These are phyloP conservation scores for Rhinoraja longicauda DNA, from an alignment of 2,797 vertebrate genomes.

Conservation along the genomic window DNA sequence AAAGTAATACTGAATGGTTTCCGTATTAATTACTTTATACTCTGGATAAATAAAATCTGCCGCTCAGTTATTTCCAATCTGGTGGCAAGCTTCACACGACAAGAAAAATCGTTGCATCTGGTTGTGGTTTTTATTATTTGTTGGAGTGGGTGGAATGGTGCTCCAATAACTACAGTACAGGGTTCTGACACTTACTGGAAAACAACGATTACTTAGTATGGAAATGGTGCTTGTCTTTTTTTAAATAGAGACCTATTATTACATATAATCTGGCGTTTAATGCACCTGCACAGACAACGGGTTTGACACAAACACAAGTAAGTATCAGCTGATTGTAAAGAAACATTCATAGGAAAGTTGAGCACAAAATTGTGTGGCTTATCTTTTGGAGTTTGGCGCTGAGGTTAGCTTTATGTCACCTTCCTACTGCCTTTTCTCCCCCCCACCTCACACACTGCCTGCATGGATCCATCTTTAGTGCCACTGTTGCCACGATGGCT, in stretches of 20 bases:
- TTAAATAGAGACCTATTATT: background rate
- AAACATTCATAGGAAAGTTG: background rate
- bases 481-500: background rate
- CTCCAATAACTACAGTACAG: background rate
- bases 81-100: background rate
- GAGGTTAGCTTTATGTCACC: too few relatives aligned
- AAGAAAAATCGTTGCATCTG: background rate
- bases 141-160: background rate
- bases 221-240: background rate
- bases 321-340: background rate
- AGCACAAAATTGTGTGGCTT: background rate
- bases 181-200: background rate
- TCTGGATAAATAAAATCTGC: background rate
- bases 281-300: background rate
- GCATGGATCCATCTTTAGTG: too few relatives aligned
- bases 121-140: background rate
- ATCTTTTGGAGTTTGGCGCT: too few relatives aligned
- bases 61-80: background rate
- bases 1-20: background rate
- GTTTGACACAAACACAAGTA: background rate
- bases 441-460: too few relatives aligned
- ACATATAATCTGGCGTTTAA: background rate
- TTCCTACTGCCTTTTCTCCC: background rate
- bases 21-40: background rate
- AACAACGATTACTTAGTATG: background rate